phyloP scores from a whole-genome alignment of 2,113 vertebrate species.

The Cyanoderma ruficeps region DNA sequence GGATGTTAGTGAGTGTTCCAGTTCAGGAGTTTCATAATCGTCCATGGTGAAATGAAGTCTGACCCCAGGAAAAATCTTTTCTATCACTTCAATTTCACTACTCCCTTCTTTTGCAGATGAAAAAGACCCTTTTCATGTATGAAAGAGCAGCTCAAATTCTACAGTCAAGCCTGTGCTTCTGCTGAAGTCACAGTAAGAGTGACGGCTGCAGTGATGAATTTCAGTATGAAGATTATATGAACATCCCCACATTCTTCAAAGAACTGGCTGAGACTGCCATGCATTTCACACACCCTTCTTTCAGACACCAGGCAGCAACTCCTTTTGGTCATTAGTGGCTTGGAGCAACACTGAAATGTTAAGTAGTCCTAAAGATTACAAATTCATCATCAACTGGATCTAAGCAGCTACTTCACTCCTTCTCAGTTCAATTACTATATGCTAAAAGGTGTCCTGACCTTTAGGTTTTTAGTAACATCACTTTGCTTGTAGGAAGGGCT shows the following conservation, averaged over 20 bases:
- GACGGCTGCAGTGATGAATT: background rate
- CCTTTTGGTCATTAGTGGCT: background rate
- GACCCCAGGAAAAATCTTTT: background rate
- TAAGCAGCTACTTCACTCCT: background rate
- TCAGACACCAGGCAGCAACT: background rate
- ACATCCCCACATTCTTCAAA: background rate
- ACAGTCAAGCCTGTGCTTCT: background rate
- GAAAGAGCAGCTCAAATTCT: background rate
- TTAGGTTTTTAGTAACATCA: background rate
- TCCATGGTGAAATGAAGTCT: background rate
- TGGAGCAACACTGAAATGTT: background rate
- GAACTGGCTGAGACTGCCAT: background rate
- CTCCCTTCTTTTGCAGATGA: background rate
- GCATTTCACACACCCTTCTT: background rate
- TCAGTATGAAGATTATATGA: background rate
- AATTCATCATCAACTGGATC: background rate
- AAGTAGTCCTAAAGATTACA: background rate
- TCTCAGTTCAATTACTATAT: background rate
- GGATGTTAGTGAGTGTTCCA: background rate
- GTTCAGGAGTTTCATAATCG: background rate
- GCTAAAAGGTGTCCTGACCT: background rate
- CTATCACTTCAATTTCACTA: background rate
- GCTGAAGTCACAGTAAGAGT: background rate
- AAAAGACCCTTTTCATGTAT: background rate
- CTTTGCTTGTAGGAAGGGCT: background rate